Evolutionary conservation across 2,113 vertebrate species (phyloP), one percentile per base, ranked within the genome.

Genomic region (Penelope pileata): DNA sequence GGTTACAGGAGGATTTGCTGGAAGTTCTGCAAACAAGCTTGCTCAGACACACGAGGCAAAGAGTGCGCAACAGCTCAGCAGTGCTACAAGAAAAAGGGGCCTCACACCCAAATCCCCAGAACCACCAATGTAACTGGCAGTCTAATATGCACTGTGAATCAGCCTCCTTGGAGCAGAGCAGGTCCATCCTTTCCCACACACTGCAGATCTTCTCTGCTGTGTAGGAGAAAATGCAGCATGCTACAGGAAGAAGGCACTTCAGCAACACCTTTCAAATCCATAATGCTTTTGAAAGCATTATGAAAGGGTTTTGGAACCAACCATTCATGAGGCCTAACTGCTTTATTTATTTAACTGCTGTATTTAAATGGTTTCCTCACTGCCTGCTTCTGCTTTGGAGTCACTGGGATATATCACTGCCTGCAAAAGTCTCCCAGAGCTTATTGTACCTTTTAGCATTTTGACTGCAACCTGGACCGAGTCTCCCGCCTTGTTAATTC

Each of bases 401-500:
- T 12, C 0, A 0, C 30, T 36, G 34, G 58, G 45, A 47, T 2
- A 40, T 10, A 5, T 43, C 16, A 22, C 7, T 48, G 23, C 36
- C 78, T 76, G 45, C 1, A 3, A 58, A 56, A 63, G 29, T 24
- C 34, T 45, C 19, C 7, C 47, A 70, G 50, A 30, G 7, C 47
- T 91, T 36, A 79, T 72, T 3, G 13, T 97, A 99, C 99, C 99
- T 99, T 99, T 99, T 14, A 99, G 97, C 99, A 99, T 99, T 98
- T 99, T 99, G 63, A 99, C 99, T 3, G 99, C 99, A 1, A 99
- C 99, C 94, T 99, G 98, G 95, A 98, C 97, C 1, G 98, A 98
- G 58, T 98, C 98, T 72, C 98, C 99, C 1, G 98, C 97, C 56
- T 97, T 98, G 93, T 95, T 98, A 88, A 99, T 99, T 79, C 99